Evolutionary conservation across 1,140 invertebrate species (phyloP), one percentile per base, ranked within the genome.

Genomic region (Zaprionus gabonicus): DNA sequence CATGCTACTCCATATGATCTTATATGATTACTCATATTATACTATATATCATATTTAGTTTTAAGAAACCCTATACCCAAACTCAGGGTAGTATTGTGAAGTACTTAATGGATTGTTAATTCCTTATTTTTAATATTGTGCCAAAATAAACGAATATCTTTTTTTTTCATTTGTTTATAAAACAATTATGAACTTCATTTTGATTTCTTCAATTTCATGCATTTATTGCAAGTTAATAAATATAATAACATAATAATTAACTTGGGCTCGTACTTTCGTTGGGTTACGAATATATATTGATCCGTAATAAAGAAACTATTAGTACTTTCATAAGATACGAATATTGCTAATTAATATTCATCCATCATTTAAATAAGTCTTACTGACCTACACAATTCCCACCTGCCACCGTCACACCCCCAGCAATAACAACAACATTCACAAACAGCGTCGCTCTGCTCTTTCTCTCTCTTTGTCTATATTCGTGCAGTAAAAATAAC

Each of bases 401-500:
- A 41, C 51, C n/a, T 44, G 27, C 51, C 38, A 7, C 6, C 6
- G 2, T 7, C 6, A n/a, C 41, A 6, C 59, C 34, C 57, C n/a
- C n/a, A 2, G 7, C n/a, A 46, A 55, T 25, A 15, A 34, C 31
- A 27, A 27, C 34, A 41, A 28, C 71, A 49, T 58, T 38, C 49
- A 60, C 72, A 75, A 38, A 41, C 13, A 23, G 12, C 31, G 36
- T 1, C 28, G 34, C 55, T 38, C 55, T 25, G 41, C 63, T 15
- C 20, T 7, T 64, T 31, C 28, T 3, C 55, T 6, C 10, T 17
- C 46, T 49, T 5, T 31, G 28, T 15, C 44, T 64, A 53, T 49
- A 13, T 41, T 9, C 13, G n/a, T 2, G 17, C 56, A 71, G 56
- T 76, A 76, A 71, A 76, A 76, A 76, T 76, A 71, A 76, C 71